These are phyloP conservation scores for Priocnemis perturbator DNA, from an alignment of 2,888 invertebrate species.

Conservation along the genomic window DNA sequence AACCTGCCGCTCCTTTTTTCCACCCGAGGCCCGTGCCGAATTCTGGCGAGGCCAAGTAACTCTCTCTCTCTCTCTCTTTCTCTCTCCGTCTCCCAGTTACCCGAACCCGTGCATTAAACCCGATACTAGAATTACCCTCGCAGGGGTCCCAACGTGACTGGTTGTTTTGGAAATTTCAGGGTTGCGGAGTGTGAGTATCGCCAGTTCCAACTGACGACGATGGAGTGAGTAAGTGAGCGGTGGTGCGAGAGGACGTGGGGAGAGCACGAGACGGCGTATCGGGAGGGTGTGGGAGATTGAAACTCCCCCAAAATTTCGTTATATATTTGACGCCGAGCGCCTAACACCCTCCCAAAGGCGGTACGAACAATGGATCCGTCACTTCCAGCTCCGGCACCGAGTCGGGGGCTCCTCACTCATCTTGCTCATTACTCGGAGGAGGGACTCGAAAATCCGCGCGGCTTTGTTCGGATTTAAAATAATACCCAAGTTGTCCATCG, in stretches of 20 bases:
- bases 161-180: not conserved
- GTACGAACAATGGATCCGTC: slow-evolving; percentile 57
- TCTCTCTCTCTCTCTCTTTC: slow-evolving; percentile 29
- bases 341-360: slow-evolving; percentile 31
- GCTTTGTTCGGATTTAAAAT: slow-evolving; percentile 42
- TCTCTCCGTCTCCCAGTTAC: not conserved
- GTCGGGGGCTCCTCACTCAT: slow-evolving; percentile 25
- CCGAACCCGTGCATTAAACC: slow-evolving; percentile 23
- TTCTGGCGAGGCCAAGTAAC: not conserved
- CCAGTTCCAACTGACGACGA: slow-evolving; percentile 3
- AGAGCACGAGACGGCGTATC: not conserved
- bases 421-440: slow-evolving; percentile 43
- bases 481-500: slow-evolving; percentile 17
- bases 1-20: slow-evolving; percentile 18
- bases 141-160: slow-evolving; percentile 8
- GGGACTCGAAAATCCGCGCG: slow-evolving; percentile 25
- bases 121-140: slow-evolving; percentile 35
- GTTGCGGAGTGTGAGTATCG: too few species aligned
- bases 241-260: not conserved
- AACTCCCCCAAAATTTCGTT: slow-evolving; percentile 5
- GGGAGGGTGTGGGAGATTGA: slow-evolving; percentile 1
- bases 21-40: slow-evolving; percentile 28
- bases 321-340: slow-evolving; percentile 24
- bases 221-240: not conserved
- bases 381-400: slow-evolving; percentile 46